Percentiles rank a stretch among this genome's conserved stretches.
Conservation (phyloP, 2,888 invertebrate genomes). For the Caenorhabditis virilis region DNA sequence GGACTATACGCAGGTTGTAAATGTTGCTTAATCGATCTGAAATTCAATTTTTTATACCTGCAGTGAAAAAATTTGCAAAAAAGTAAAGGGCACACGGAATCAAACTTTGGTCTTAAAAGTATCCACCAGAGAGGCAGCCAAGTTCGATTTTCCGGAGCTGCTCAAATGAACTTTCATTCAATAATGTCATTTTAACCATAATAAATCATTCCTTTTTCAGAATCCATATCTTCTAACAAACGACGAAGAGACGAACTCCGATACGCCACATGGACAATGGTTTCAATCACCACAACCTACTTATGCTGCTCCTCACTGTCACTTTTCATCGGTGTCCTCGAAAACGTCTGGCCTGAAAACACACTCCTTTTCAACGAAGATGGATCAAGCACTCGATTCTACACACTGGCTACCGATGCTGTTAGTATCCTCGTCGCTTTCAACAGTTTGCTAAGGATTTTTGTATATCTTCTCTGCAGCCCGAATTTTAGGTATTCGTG, state of each 20-base stretch:
- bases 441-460: constrained; percentile 54
- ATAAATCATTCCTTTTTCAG: too few species aligned
- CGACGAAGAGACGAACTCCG: constrained; percentile 51
- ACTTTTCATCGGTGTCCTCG: constrained; percentile 58
- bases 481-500: constrained; percentile 49
- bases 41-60: too few species aligned
- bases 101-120: too few species aligned
- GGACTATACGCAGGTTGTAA: too few species aligned
- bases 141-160: too few species aligned
- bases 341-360: constrained; percentile 55
- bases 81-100: too few species aligned
- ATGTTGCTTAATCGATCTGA: too few species aligned
- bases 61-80: too few species aligned
- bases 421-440: constrained; percentile 58
- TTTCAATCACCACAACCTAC: constrained; percentile 59
- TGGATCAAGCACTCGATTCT: constrained; percentile 60
- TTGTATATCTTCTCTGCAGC: constrained; percentile 59
- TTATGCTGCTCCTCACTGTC: constrained; percentile 59
- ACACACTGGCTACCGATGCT: constrained; percentile 57
- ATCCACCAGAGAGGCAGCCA: too few species aligned
- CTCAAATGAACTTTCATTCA: too few species aligned
- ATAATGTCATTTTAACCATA: too few species aligned
- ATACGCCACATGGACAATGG: constrained; percentile 62
- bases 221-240: constrained; percentile 52
- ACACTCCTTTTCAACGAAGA: constrained; percentile 50